Evolutionary conservation across 2,888 invertebrate species (phyloP), one percentile per base, ranked within the genome.

Genomic region (Brachyptera putata): DNA sequence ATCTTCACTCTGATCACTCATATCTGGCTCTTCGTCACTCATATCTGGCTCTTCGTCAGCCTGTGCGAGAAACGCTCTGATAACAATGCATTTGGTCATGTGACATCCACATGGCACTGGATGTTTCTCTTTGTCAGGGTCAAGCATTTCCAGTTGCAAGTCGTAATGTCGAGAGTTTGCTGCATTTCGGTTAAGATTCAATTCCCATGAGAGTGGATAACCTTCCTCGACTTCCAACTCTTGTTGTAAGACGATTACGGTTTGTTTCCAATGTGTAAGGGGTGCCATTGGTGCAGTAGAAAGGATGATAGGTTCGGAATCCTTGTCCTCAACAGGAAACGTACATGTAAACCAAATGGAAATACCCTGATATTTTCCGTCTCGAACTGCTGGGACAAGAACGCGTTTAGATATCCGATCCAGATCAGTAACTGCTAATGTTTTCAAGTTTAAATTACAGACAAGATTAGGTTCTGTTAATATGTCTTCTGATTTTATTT

Each of bases 321-420:
- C 72, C 34, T 72, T 68, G 41, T 73, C 69, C 24, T 72, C 66
- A 63, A 77, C 74, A 2, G 89, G 87, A 73, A 93, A 92, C 50
- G 77, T 76, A 65, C 88, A 87, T 9, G 14, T 5, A 72, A 92
- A 93, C 91, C 92, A 92, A 50, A 91, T 74, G 70, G 89, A 89
- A 56, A 91, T 73, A 13, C 73, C 75, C 60, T 75, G 72, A 61
- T 72, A 73, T n/a, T 75, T 75, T 0, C 87, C 88, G 30, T 76
- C 70, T 71, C 79, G 82, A 46, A 74, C 78, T 24, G 80, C 78
- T 58, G 81, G 81, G 5, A 71, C 77, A 63, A 89, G 81, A 72
- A 86, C 81, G 65, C 84, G 79, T 57, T 83, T 78, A 46, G 76
- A 77, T 62, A 86, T 81, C 18, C 73, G 71, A 66, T 84, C 74